Evolutionary conservation across 1,140 invertebrate species (phyloP).

Genomic region (Andricus grossulariae): DNA sequence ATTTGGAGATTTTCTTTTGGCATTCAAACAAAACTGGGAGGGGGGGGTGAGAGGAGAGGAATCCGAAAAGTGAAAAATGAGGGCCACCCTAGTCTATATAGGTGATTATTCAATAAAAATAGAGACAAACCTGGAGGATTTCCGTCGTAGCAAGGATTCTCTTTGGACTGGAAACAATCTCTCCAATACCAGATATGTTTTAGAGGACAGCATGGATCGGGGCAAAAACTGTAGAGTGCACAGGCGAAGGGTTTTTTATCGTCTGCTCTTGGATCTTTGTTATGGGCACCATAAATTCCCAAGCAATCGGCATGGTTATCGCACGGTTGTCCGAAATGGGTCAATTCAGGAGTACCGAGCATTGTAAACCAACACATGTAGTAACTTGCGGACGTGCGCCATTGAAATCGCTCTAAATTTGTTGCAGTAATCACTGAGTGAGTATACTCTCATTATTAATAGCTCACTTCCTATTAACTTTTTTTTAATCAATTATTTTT

Average conservation of each 20-base stretch:
- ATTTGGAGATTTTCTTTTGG: no score
- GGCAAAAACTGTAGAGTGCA: slow-evolving; percentile 81
- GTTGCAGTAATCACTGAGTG: background rate
- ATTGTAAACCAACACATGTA: slow-evolving; percentile 83
- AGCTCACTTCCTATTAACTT: no score
- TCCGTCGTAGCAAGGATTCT: slow-evolving; percentile 73
- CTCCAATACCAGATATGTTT: slow-evolving; percentile 70
- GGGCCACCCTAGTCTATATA: no score
- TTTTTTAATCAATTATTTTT: no score
- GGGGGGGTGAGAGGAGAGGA: no score
- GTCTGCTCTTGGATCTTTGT: slow-evolving; percentile 77
- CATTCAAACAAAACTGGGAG: no score
- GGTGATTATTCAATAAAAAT: slow-evolving; percentile 43
- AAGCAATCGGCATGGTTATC: slow-evolving; percentile 80
- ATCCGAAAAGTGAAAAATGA: no score
- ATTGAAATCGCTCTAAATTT: slow-evolving; percentile 76
- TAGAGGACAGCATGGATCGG: slow-evolving; percentile 79
- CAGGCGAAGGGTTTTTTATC: slow-evolving; percentile 78
- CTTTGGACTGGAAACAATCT: slow-evolving; percentile 65
- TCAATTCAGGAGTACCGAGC: slow-evolving; percentile 74
- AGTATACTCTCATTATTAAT: background rate
- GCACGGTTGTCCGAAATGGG: slow-evolving; percentile 76
- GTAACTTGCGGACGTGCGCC: slow-evolving; percentile 79
- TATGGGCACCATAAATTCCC: slow-evolving; percentile 62
- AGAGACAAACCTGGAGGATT: slow-evolving; percentile 56